Evolutionary conservation across 1,140 invertebrate genomes (phyloP).

Genomic region (Anastatus disparis): DNA sequence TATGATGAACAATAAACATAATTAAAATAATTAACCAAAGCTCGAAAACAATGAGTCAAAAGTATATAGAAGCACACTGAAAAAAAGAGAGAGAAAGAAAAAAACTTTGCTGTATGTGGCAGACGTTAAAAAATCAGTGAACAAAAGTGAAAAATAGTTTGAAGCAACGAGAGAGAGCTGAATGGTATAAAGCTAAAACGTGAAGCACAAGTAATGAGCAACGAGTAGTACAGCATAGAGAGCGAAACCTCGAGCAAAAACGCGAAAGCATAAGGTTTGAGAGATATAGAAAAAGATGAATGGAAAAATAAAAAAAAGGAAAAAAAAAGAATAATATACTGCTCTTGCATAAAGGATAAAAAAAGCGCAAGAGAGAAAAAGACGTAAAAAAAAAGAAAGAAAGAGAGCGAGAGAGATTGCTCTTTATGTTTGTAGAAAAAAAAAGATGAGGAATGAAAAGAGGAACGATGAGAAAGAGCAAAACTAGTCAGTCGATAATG

Average conservation of each 20-base stretch:
- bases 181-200: not conserved
- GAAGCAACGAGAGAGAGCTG: not conserved
- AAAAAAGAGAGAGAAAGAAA: no score
- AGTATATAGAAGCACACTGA: no score
- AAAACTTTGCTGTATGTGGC: no score
- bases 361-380: conserved; percentile 15
- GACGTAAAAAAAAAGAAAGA: conserved; percentile 2
- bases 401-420: not conserved
- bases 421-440: conserved; percentile 11
- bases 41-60: no score
- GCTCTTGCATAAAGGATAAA: not conserved
- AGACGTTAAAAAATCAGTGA: no score
- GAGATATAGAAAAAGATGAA: no score
- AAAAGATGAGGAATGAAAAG: not conserved
- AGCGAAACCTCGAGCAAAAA: no score
- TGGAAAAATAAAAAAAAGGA: not conserved
- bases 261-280: no score
- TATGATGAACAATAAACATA: no score
- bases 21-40: no score
- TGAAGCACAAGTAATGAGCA: no score
- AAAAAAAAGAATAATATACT: not conserved
- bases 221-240: no score
- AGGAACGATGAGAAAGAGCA: conserved; percentile 18
- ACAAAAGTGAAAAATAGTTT: not conserved
- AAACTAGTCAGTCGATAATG: conserved; percentile 42